Base-by-base conservation (phyloP, 1,140 invertebrate species). In the Mycetomoellerius zeteki region DNA sequence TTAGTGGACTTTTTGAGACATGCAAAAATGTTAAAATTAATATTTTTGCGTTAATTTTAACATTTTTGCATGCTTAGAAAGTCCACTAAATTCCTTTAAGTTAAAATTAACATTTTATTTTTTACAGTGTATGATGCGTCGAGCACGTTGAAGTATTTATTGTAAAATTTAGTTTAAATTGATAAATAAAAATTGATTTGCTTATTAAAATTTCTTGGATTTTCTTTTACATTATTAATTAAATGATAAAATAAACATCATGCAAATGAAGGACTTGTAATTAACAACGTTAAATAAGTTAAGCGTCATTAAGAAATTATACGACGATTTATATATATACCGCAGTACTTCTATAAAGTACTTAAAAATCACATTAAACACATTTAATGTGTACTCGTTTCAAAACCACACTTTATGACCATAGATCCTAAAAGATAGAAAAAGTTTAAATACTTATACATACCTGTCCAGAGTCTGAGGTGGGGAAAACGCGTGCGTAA, bases 401-500 rank as follows among this genome's bases (percentile, higher is more conserved):
- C 21, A 60, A 75, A 65, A 80, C 60, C 64, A 78, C 21, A 33
- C 50, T 30, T 89, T 87, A 75, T 19, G 64, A 80, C 71, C 60
- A 43, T 85, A 89, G 86, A 88, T 90, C 54, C 56, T 85, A 88
- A 37, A 56, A 76, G 80, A 88, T 56, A 56, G 60, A 72, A 90
- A 90, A 88, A 87, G 87, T 85, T 8, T 21, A 54, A 88, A 85
- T 88, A 88, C 89, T 90, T 88, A 77, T 43, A 65, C 88, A 56
- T 90, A 90, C 89, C 86, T 88, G 89, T 88, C 64, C 54, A 67
- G 82, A 71, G 24, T 27, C 19, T 27, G 43, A 47, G 47, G 85
- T 85, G n/a, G 86, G 72, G 89, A 78, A 47, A 90, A 75, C 86
- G 60, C 89, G 86, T 90, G 90, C 90, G 91, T 92, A 91, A 92